Conservation (phyloP, 2,797 vertebrate genomes). For the Coendou prehensilis region DNA sequence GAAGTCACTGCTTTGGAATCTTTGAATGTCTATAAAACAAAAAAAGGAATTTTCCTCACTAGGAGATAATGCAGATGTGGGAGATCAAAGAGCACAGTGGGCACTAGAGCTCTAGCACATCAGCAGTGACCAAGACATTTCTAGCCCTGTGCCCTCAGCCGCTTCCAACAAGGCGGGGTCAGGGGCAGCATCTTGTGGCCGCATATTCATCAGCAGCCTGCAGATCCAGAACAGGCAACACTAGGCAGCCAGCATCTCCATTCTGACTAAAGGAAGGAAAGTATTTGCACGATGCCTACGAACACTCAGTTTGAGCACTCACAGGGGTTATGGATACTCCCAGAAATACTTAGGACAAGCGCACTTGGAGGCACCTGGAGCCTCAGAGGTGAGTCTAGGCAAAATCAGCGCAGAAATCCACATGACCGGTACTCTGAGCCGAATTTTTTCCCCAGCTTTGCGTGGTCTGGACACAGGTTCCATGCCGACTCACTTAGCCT, state of each 20-base stretch:
- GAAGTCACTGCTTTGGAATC: background rate
- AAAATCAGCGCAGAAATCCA: background rate
- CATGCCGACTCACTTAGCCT: background rate
- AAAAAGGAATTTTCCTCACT: background rate
- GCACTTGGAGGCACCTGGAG: background rate
- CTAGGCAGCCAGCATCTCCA: too few relatives aligned
- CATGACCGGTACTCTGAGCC: background rate
- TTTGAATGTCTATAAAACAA: background rate
- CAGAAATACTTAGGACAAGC: background rate
- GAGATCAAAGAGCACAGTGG: background rate
- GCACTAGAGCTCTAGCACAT: background rate
- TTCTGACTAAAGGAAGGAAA: background rate
- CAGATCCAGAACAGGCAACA: background rate
- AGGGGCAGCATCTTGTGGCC: accelerated
- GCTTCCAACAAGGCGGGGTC: background rate
- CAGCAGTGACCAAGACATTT: background rate
- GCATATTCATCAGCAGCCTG: background rate
- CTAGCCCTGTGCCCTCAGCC: background rate
- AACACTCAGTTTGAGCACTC: background rate
- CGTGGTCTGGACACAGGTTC: too few relatives aligned
- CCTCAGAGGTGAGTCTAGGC: background rate
- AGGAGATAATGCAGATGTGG: background rate
- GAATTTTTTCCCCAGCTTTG: background rate
- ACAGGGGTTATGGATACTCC: background rate
- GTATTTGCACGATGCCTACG: accelerated